These are phyloP conservation scores for Hemibates koningsi DNA, from an alignment of 2,113 vertebrate species.

Conservation along the genomic window DNA sequence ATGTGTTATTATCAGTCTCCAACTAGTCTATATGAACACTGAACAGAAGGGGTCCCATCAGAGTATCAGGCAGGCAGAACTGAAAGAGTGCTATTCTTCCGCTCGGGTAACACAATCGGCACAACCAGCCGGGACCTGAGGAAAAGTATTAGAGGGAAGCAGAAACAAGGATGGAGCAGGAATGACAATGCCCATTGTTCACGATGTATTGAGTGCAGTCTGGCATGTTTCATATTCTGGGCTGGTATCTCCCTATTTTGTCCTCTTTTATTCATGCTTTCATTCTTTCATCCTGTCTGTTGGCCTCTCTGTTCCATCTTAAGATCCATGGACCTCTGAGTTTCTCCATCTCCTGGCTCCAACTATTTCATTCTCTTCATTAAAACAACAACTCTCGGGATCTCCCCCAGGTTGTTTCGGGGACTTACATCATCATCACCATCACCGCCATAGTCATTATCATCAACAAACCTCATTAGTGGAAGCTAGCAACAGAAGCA, in stretches of 20 bases:
- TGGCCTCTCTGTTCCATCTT: neutral
- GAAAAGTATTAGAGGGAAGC: constrained; percentile 30
- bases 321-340: neutral
- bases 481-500: constrained; percentile 20
- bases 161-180: constrained; percentile 29
- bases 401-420: constrained; percentile 55
- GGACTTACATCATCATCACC: constrained; percentile 55
- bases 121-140: constrained; percentile 42
- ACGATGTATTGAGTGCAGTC: neutral
- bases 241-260: constrained; percentile 19
- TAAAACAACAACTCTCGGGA: constrained; percentile 54
- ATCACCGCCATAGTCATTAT: constrained; percentile 36
- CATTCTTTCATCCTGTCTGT: constrained; percentile 22
- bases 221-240: constrained; percentile 40
- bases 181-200: constrained; percentile 54
- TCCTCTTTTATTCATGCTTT: constrained; percentile 23
- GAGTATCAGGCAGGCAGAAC: constrained; percentile 17
- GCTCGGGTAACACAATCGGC: constrained; percentile 37
- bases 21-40: constrained; percentile 26
- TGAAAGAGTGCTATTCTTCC: constrained; percentile 36
- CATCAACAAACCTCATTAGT: constrained; percentile 51
- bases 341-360: neutral
- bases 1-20: constrained; percentile 44
- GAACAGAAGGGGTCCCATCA: constrained; percentile 31
- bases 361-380: constrained; percentile 26